These are phyloP conservation scores for Notechis scutatus DNA, from an alignment of 2,113 vertebrate genomes.

Conservation along the genomic window DNA sequence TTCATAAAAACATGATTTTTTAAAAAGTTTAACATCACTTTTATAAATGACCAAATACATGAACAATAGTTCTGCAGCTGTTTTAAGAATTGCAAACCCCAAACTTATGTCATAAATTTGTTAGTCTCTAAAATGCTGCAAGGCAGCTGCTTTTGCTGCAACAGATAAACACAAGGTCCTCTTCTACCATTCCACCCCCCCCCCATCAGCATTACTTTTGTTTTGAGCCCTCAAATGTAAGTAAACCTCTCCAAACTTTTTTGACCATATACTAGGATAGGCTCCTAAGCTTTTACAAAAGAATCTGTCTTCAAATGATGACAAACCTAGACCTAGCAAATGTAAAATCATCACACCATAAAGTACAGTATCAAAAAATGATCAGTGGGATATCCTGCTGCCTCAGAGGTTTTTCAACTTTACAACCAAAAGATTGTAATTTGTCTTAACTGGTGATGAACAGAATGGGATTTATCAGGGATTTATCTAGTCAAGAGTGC, in stretches of 20 bases:
- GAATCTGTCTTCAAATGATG: background rate
- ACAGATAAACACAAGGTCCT: background rate
- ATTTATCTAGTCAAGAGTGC: too few species aligned
- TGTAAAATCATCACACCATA: background rate
- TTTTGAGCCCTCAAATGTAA: background rate
- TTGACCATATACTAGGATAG: background rate
- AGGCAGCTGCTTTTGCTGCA: background rate
- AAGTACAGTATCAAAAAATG: background rate
- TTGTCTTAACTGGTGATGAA: background rate
- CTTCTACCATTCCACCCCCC: background rate
- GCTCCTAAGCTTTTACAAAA: background rate
- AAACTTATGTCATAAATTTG: background rate
- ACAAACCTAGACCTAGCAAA: background rate
- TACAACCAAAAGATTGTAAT: background rate
- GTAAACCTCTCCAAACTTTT: background rate
- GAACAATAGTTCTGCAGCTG: background rate
- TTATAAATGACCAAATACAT: background rate
- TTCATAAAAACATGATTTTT: background rate
- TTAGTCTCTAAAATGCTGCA: background rate
- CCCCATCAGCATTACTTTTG: background rate
- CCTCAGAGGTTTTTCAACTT: background rate
- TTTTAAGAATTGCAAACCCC: background rate
- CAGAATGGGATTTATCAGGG: background rate
- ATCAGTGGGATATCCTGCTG: background rate
- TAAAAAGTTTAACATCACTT: background rate